Evolutionary conservation across 2,888 invertebrate species (phyloP).

Genomic region (Sarcophaga variegata): DNA sequence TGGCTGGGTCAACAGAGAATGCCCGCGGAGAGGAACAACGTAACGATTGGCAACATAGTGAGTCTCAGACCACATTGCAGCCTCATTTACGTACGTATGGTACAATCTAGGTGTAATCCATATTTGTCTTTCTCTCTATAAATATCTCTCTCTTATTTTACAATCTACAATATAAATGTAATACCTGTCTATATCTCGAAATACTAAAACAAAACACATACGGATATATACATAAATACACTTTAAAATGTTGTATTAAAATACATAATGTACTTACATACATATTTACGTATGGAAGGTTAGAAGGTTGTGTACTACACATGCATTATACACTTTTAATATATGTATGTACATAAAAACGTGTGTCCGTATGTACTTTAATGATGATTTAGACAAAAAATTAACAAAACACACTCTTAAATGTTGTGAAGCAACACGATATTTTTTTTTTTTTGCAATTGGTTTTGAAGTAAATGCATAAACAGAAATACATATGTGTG

Average conservation of each 20-base stretch:
- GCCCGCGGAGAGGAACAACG: slow-evolving; percentile 87
- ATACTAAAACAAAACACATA: slow-evolving; percentile 4
- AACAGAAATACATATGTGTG: neutral
- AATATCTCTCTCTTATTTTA: neutral
- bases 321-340: slow-evolving; percentile 5
- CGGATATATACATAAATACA: neutral
- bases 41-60: slow-evolving; percentile 91
- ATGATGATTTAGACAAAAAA: neutral
- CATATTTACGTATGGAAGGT: too few relatives aligned
- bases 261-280: too few relatives aligned
- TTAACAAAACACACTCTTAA: slow-evolving; percentile 7
- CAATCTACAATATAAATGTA: slow-evolving; percentile 10
- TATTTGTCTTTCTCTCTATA: slow-evolving; percentile 23
- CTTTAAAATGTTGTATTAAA: too few relatives aligned
- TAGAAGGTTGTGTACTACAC: too few relatives aligned
- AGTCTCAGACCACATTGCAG: slow-evolving; percentile 83
- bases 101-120: slow-evolving; percentile 75
- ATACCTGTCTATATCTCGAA: neutral
- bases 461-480: neutral
- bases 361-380: slow-evolving; percentile 5
- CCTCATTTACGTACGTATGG: slow-evolving; percentile 82
- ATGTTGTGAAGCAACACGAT: slow-evolving; percentile 22
- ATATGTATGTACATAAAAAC: neutral
- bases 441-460: neutral
- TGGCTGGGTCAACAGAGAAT: slow-evolving; percentile 87